Conservation (phyloP, 2,888 invertebrate species). For the Amphipyra tragopoginis region DNA sequence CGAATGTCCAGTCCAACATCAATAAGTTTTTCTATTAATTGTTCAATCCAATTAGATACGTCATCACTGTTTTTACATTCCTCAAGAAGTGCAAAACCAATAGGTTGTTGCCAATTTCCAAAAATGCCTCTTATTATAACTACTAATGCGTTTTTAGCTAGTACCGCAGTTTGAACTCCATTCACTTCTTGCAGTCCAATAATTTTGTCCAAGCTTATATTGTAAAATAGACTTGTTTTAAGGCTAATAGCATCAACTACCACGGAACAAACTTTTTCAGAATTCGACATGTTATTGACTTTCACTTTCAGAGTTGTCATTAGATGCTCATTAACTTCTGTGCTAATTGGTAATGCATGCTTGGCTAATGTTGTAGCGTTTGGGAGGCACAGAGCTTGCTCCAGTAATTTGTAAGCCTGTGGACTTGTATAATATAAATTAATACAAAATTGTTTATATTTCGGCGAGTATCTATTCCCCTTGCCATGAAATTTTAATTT, state of each 20-base stretch:
- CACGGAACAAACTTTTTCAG: constrained; percentile 55
- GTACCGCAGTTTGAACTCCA: constrained; percentile 48
- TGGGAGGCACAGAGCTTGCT: constrained; percentile 50
- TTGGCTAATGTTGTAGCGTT: constrained; percentile 40
- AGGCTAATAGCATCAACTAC: constrained; percentile 49
- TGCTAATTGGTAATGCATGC: constrained; percentile 47
- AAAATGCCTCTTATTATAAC: constrained; percentile 59
- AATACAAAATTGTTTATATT: constrained; percentile 56
- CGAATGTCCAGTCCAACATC: constrained; percentile 58
- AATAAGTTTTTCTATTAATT: constrained; percentile 54
- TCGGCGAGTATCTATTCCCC: constrained; percentile 41
- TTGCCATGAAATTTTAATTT: constrained; percentile 38
- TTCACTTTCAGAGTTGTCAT: constrained; percentile 52
- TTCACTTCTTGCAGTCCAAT: constrained; percentile 61
- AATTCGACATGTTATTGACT: constrained; percentile 49
- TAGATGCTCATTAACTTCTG: constrained; percentile 49
- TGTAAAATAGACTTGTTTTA: constrained; percentile 57
- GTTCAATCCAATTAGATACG: constrained; percentile 55
- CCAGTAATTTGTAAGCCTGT: constrained; percentile 54
- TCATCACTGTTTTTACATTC: constrained; percentile 46
- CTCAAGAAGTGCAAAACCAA: constrained; percentile 56
- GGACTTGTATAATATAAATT: constrained; percentile 59
- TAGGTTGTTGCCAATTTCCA: constrained; percentile 55
- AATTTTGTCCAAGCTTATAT: constrained; percentile 57
- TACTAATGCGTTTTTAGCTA: constrained; percentile 58